Conservation (phyloP, 2,797 vertebrate genomes). For the Adelosebastes latens region DNA sequence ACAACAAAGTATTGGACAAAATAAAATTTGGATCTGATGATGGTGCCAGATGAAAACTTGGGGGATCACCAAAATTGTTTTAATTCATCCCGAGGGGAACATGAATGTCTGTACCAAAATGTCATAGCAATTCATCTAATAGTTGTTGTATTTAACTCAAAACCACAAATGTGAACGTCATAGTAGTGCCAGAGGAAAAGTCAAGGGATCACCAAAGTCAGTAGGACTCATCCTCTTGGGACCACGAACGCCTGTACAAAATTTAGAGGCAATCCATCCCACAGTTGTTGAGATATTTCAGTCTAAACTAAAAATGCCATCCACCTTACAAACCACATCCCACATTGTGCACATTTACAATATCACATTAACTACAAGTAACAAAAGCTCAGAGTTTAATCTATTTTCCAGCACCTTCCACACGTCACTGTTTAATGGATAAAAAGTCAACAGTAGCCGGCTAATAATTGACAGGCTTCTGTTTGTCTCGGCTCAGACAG, state of each 20-base stretch:
- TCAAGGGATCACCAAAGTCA: background rate
- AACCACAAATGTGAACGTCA: background rate
- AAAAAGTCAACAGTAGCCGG: conserved; percentile 34
- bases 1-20: background rate
- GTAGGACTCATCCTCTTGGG: background rate
- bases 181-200: background rate
- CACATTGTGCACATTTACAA: background rate
- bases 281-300: background rate
- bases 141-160: background rate
- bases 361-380: background rate
- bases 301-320: background rate
- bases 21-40: background rate
- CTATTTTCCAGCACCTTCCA: background rate
- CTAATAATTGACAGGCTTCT: conserved; percentile 37
- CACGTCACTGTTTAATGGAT: background rate
- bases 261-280: background rate
- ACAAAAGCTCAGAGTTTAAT: background rate
- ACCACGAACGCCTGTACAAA: background rate
- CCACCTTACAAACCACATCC: background rate
- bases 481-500: conserved; percentile 21
- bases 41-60: background rate
- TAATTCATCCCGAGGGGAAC: background rate
- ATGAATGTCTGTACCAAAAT: background rate
- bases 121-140: background rate
- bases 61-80: background rate